Evolutionary conservation across 2,888 invertebrate species (phyloP).

Genomic region (Epinotia demarniana): DNA sequence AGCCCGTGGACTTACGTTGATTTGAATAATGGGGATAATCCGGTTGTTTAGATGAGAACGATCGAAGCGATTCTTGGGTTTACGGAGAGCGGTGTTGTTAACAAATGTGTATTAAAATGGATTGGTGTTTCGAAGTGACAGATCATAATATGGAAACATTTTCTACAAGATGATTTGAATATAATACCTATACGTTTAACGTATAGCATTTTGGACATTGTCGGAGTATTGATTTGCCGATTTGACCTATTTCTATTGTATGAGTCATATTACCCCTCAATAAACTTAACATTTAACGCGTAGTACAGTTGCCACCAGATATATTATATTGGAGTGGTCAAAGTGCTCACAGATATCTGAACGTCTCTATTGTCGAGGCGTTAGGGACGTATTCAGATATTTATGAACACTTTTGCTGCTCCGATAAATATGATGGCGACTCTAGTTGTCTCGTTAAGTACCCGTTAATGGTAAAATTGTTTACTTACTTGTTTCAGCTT

Average conservation of each 20-base stretch:
- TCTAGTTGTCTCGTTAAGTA: too few relatives aligned
- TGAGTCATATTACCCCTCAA: not conserved
- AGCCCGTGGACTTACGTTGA: not conserved
- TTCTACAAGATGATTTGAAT: not conserved
- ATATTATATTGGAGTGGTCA: too few relatives aligned
- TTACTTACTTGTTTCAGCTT: too few relatives aligned
- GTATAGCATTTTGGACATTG: not conserved
- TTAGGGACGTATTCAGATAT: too few relatives aligned
- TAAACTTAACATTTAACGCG: too few relatives aligned
- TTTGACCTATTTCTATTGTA: not conserved
- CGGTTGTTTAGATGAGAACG: conserved; percentile 1
- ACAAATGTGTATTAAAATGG: conserved; percentile 13
- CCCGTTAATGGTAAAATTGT: too few relatives aligned
- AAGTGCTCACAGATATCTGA: too few relatives aligned
- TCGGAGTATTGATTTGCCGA: not conserved
- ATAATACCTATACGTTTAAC: too few relatives aligned
- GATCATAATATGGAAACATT: not conserved
- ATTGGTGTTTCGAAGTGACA: conserved; percentile 8
- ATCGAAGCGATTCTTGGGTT: conserved; percentile 7
- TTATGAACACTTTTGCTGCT: too few relatives aligned
- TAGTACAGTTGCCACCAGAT: too few relatives aligned
- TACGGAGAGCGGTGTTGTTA: not conserved
- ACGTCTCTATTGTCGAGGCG: too few relatives aligned
- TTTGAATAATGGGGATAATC: not conserved
- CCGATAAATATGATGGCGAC: too few relatives aligned